Evolutionary conservation across 2,888 invertebrate genomes (phyloP), one percentile per base, ranked within the genome.

Genomic region (Branchipolynoe longqiensis): DNA sequence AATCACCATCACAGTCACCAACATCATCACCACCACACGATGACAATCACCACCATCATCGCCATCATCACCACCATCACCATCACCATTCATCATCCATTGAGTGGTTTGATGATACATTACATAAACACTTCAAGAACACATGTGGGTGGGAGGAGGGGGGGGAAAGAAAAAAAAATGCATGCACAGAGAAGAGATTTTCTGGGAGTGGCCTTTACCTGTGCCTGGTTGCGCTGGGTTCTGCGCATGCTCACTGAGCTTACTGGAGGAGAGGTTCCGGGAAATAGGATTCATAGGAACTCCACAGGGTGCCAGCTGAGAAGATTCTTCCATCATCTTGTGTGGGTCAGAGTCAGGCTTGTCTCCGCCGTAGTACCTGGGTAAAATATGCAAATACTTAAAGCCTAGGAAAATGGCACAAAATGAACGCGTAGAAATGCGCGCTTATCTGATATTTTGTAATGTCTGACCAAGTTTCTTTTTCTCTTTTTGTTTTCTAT

Each of bases 241-340:
- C 69, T 83, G 82, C 64, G 58, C 73, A 83, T 82, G 89, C 36
- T 90, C 90, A 1, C 90, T 89, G 22, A 93, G 88, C 78, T 89
- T 91, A 85, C 88, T 90, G 85, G 89, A 90, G 48, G 92, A 92
- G 78, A 92, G 88, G 86, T 92, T 91, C 58, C 92, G 88, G 33
- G 91, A 90, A 73, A 93, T 88, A 48, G 92, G 91, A 48, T 91
- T 91, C 86, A 91, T 90, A 31, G 93, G 93, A 1, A 93, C 93
- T 1, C 93, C 93, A 85, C 93, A 92, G 0, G 93, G 93, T 1
- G 93, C 93, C 83, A 93, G 90, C 81, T 92, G 91, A 25, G 91
- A 82, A 12, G 89, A 88, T 82, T 93, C 93, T 58, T 92, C 91
- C 33, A 92, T 83, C 36, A 91, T 89, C 74, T 91, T 89, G 82